Conservation (phyloP, 1,140 invertebrate species). For the Metaphire vulgaris region DNA sequence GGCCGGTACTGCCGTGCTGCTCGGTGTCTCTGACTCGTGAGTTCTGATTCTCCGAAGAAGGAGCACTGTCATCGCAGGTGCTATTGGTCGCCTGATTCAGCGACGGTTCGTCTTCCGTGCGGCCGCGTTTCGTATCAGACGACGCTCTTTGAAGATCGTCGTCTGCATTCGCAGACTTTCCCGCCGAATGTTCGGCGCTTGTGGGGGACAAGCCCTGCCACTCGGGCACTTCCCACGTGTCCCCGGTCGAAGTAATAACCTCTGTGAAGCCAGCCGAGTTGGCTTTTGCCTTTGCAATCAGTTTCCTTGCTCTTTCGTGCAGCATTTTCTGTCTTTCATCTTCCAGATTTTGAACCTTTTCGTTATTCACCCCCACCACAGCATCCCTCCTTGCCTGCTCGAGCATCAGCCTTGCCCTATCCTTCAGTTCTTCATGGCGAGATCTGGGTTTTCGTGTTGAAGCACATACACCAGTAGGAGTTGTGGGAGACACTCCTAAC, state of each 20-base stretch:
- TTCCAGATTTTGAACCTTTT: constrained; percentile 50
- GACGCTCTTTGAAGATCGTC: not conserved
- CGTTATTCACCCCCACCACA: constrained; percentile 35
- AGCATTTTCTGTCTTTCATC: constrained; percentile 77
- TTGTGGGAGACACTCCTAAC: not conserved
- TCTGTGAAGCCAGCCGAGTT: constrained; percentile 34
- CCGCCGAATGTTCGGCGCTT: not conserved
- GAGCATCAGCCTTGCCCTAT: constrained; percentile 78
- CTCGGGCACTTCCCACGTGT: not conserved
- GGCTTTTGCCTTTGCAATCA: constrained; percentile 79
- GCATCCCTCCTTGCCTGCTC: constrained; percentile 75
- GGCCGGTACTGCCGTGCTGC: not conserved
- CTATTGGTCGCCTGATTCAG: not conserved
- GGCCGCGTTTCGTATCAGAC: not conserved
- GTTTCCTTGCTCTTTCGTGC: constrained; percentile 73
- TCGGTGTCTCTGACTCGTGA: not conserved
- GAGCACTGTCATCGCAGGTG: not conserved
- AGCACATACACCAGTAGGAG: not conserved
- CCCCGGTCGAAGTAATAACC: constrained; percentile 7
- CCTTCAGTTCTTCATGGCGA: constrained; percentile 61
- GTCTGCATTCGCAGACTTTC: not conserved
- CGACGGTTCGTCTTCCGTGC: not conserved
- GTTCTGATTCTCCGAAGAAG: not conserved
- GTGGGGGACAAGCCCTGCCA: not conserved
- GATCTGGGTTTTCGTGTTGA: constrained; percentile 30